Evolutionary conservation across 2,888 invertebrate species (phyloP), one percentile per base, ranked within the genome.

Genomic region (Cerceris rybyensis): DNA sequence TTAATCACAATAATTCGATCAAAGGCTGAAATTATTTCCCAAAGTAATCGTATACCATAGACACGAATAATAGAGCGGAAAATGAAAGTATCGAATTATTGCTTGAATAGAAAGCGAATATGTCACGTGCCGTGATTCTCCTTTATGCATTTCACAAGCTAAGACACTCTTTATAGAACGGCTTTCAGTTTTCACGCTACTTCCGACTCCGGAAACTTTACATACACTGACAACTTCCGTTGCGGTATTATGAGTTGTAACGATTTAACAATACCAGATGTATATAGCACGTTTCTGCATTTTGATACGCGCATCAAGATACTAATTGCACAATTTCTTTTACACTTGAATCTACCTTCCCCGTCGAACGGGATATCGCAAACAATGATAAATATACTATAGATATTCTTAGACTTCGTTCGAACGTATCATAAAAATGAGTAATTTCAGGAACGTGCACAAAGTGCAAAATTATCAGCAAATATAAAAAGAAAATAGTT

Each of bases 41-140:
- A 1, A 49, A 50, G 7, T 7, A 46, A 73, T 73, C 13, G 63
- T n/a, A 17, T 14, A 28, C 41, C 42, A 54, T 42, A 72, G 57
- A 66, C 13, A 42, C 42, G 59, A 11, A 72, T n/a, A 66, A 67
- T 61, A 72, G 60, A 72, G 50, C 60, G 72, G 71, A 61, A 72
- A 60, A 61, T 63, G 70, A 64, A 72, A 6, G 60, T 55, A 61
- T 59, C 41, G 60, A 39, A 13, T 17, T 72, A 60, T 72, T 67
- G 60, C 46, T 14, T 50, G 54, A 67, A 28, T 55, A 58, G 60
- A 67, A 72, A 72, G 49, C 60, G n/a, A 57, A 57, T 39, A 57
- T 52, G 52, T 60, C 60, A 50, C 43, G 28, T 49, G 42, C 41
- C 17, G 57, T 13, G 11, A 46, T 65, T 63, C 58, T 28, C 59